phyloP scores from a whole-genome alignment of 2,888 invertebrate genomes.

The Furcula furcula region DNA sequence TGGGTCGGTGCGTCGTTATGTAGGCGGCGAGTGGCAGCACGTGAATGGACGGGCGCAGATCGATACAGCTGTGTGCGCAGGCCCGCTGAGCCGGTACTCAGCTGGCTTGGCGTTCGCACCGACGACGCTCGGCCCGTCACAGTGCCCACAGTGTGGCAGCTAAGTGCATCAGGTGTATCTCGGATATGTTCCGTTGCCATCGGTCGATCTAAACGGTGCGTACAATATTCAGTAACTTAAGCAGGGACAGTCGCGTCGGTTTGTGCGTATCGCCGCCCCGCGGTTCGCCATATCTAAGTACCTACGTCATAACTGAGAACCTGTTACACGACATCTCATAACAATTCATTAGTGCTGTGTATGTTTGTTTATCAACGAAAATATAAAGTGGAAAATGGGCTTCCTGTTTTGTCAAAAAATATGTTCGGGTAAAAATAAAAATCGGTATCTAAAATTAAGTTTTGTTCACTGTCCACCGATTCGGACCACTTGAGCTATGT shows the following conservation, averaged over 20 bases:
- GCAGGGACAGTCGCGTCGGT: constrained; percentile 3
- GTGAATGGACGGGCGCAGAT: constrained; percentile 70
- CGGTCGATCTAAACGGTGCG: constrained; percentile 69
- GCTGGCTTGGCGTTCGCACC: constrained; percentile 61
- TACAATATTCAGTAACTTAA: constrained; percentile 25
- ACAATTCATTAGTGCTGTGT: constrained; percentile 43
- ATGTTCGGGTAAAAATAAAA: too few relatives aligned
- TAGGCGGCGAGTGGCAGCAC: constrained; percentile 67
- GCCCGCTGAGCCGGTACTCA: constrained; percentile 51
- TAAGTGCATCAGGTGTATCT: constrained; percentile 52
- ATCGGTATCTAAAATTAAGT: too few relatives aligned
- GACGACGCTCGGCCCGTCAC: constrained; percentile 47
- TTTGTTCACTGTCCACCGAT: too few relatives aligned
- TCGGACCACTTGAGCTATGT: not conserved
- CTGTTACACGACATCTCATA: constrained; percentile 60
- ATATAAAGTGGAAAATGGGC: too few relatives aligned
- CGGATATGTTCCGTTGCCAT: constrained; percentile 59
- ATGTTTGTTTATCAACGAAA: constrained; percentile 58
- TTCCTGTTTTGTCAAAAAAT: too few relatives aligned
- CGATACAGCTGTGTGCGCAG: constrained; percentile 76
- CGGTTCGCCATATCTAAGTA: constrained; percentile 47
- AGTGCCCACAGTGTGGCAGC: constrained; percentile 50
- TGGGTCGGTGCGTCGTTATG: constrained; percentile 57
- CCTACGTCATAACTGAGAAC: constrained; percentile 45
- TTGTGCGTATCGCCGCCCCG: not conserved